Evolutionary conservation across 2,113 vertebrate genomes (phyloP), one percentile per base, ranked within the genome.

Genomic region (Syngnathoides biaculeatus): DNA sequence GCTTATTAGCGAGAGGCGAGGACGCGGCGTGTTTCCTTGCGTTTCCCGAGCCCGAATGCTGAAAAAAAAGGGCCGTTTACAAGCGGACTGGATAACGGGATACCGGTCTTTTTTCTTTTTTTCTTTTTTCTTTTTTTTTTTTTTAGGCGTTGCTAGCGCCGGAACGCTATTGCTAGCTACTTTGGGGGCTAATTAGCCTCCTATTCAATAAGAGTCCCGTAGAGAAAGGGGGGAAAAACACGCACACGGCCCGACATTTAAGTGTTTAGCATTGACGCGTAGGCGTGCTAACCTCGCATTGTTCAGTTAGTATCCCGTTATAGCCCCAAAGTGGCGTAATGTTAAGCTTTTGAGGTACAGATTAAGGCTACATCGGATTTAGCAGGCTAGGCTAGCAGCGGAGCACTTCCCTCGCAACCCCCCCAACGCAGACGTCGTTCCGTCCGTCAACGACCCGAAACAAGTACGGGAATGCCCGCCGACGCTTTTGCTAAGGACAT

Each of bases 311-410:
- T 73, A 19, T 67, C n/a, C 39, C 56, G 63, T 69, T 67, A 27
- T 48, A 55, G 19, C 10, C n/a, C 5, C 48, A 45, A 71, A 80
- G 78, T 62, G 39, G 50, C 56, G 65, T 75, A 35, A 69, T 67
- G 82, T 74, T 65, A 79, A 85, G 77, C 76, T 85, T 78, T 64
- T 76, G 77, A 73, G 79, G 77, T 79, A 78, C 79, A 86, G 87
- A 88, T 90, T 89, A 90, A 78, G 78, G 77, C 77, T 74, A 63
- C 68, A 64, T 67, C 79, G 84, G 88, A 88, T 88, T 89, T 89
- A 84, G 68, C 76, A 26, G 13, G 30, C 15, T 63, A 24, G 60
- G 24, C 30, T 38, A 38, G 27, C 56, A 20, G 30, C 57, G n/a
- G 17, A 38, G 38, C 57, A 59, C 40, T 62, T 62, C 60, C 39